Percentiles rank a stretch among this genome's conserved stretches.
These are phyloP conservation scores for Brenthis hecate DNA, from an alignment of 2,888 invertebrate genomes.

Conservation along the genomic window DNA sequence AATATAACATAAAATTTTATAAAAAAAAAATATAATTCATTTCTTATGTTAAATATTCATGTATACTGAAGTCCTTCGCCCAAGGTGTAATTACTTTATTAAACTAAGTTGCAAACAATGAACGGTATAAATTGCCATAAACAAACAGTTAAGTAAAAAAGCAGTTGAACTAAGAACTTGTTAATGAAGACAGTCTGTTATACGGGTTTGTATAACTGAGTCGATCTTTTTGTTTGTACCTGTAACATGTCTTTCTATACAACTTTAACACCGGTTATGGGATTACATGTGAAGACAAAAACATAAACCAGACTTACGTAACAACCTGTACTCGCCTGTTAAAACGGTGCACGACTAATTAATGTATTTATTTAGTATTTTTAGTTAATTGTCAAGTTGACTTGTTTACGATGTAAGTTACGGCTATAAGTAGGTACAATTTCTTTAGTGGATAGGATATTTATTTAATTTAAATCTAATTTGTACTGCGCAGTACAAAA, in stretches of 20 bases:
- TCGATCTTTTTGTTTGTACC: constrained; percentile 28
- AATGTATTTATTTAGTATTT: too few relatives aligned
- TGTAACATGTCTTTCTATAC: constrained; percentile 21
- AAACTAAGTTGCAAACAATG: neutral
- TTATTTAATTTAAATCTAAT: too few relatives aligned
- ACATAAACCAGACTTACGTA: constrained; percentile 6
- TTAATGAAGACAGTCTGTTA: constrained; percentile 10
- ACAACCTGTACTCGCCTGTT: constrained; percentile 22
- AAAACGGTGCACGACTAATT: constrained; percentile 28
- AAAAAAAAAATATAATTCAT: too few relatives aligned
- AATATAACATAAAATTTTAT: too few relatives aligned
- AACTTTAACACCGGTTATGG: constrained; percentile 12
- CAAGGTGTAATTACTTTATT: too few relatives aligned
- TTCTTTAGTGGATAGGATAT: too few relatives aligned
- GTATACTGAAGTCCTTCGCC: too few relatives aligned
- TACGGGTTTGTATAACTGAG: constrained; percentile 11
- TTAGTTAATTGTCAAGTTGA: too few relatives aligned
- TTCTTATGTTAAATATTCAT: too few relatives aligned
- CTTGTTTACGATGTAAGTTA: too few relatives aligned
- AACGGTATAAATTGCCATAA: neutral
- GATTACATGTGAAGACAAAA: constrained; percentile 13
- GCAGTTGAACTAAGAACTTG: constrained; percentile 5
- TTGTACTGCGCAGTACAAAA: too few relatives aligned
- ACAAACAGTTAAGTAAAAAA: constrained; percentile 4
- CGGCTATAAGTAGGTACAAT: too few relatives aligned